Evolutionary conservation across 1,140 invertebrate genomes (phyloP).

Genomic region (Archivesica marissinica): DNA sequence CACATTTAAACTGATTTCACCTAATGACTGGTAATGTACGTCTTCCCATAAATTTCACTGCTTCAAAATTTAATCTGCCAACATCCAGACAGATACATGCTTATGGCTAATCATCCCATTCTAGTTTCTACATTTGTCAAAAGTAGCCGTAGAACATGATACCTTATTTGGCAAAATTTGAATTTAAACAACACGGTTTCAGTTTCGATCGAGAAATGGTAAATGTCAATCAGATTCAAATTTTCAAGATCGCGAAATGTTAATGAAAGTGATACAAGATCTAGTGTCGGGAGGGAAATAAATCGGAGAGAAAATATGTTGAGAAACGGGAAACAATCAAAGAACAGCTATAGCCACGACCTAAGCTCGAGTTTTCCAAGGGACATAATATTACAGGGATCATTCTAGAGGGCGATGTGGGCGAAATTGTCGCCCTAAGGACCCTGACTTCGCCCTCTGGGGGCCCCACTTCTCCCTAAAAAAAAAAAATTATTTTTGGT

Average conservation of each 20-base stretch:
- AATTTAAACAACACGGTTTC: constrained; percentile 35
- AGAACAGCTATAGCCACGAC: too few species aligned
- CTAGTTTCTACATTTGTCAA: constrained; percentile 31
- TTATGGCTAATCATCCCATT: constrained; percentile 15
- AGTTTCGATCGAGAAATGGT: constrained; percentile 37
- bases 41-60: constrained; percentile 30
- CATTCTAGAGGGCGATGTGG: too few species aligned
- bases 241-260: background rate
- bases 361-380: too few species aligned
- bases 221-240: constrained; percentile 23
- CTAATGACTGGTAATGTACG: constrained; percentile 19
- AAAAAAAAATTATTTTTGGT: too few species aligned
- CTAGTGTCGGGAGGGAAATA: too few species aligned
- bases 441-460: too few species aligned
- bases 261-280: too few species aligned
- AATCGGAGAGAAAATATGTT: too few species aligned
- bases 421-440: too few species aligned
- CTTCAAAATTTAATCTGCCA: constrained; percentile 8
- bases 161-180: constrained; percentile 46
- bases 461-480: too few species aligned
- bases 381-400: too few species aligned
- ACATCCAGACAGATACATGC: constrained; percentile 7
- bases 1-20: constrained; percentile 32
- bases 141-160: background rate
- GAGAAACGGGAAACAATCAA: too few species aligned